phyloP scores from a whole-genome alignment of 2,797 vertebrate genomes.

The Lagodon rhomboides region DNA sequence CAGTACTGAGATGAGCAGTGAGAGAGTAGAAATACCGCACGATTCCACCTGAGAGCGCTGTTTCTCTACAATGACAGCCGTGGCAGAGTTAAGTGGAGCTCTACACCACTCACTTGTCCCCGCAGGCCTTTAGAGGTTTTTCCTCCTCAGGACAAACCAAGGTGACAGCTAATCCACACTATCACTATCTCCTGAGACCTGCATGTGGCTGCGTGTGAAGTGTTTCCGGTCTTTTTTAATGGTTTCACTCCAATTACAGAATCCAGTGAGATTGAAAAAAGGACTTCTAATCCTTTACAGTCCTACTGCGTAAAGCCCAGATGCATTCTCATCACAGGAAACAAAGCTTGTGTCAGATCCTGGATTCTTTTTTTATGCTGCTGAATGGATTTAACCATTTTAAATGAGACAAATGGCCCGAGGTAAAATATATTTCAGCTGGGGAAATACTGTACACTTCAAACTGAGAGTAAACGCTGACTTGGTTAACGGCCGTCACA shows the following conservation, averaged over 20 bases:
- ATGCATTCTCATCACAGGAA: background rate
- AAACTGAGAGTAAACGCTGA: background rate
- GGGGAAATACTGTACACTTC: constrained; percentile 11
- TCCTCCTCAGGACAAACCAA: no score
- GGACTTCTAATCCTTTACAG: constrained; percentile 18
- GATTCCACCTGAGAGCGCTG: constrained; percentile 29
- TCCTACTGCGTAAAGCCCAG: constrained; percentile 14
- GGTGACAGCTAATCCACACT: background rate
- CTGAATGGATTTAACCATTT: background rate
- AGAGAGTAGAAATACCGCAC: constrained; percentile 1
- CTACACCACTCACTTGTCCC: background rate
- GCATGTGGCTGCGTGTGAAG: background rate
- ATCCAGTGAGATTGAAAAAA: background rate
- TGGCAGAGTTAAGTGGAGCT: accelerated
- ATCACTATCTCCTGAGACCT: background rate
- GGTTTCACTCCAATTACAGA: background rate
- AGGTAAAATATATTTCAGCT: constrained; percentile 10
- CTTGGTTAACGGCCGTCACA: constrained; percentile 25
- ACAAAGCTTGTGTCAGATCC: background rate
- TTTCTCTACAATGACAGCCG: constrained; percentile 6
- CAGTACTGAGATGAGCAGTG: background rate
- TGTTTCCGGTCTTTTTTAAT: background rate
- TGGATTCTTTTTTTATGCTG: background rate
- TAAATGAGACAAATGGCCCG: background rate
- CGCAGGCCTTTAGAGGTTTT: background rate